Evolutionary conservation across 2,797 vertebrate species (phyloP), one percentile per base, ranked within the genome.

Genomic region (Arnoldichthys spilopterus): DNA sequence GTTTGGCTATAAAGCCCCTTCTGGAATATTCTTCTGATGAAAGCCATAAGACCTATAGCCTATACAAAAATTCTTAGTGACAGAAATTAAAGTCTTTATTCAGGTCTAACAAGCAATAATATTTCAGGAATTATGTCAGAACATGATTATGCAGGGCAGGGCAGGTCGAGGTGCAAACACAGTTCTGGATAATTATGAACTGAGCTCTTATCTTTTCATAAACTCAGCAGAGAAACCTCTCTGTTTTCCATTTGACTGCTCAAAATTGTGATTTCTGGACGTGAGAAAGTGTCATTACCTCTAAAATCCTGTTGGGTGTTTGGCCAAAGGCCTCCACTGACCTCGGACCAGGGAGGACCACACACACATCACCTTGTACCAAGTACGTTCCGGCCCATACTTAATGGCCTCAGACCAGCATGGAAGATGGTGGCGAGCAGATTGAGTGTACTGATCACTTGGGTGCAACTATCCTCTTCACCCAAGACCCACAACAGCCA

Each of bases 311-410:
- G 86, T 84, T 91, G 87, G 85, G 87, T 88, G 89, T 90, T 90
- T 90, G 90, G 87, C 84, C 47, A 8, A 67, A 51, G 15, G 73
- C 82, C 77, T 81, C 71, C 77, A 78, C 77, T 87, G 84, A 86
- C 83, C 77, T 87, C 85, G 85, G 82, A 88, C 84, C 86, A 83
- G 72, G 53, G 68, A n/a, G 85, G 91, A 92, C 89, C 91, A 92
- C 91, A 92, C 91, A 92, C 89, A 91, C 90, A 89, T 82, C 61
- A 84, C 83, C 77, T 73, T 80, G 74, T 82, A 81, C 82, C 85
- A 83, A 83, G 80, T 75, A 77, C 28, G 37, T 77, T 85, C 82
- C 85, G 83, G 75, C 82, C 74, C 51, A 28, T 83, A 79, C 83
- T 82, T 82, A 82, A 84, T 84, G 61, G 72, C 84, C 76, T 72